Base-by-base conservation (phyloP, 2,797 vertebrate species). In the Thunnus albacares region DNA sequence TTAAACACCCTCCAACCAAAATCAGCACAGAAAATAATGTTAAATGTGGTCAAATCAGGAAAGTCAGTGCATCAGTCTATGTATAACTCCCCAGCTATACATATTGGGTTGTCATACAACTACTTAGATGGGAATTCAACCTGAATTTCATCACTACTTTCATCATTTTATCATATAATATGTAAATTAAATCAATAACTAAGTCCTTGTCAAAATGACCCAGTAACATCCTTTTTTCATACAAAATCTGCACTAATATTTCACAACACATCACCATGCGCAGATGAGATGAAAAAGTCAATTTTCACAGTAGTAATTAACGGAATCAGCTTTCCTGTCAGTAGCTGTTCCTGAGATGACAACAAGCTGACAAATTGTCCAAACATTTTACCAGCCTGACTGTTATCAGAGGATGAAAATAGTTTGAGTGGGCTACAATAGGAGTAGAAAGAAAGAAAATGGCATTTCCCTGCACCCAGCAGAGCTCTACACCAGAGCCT, bases 251-350 rank as follows among this genome's bases (percentile, higher is more conserved):
- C 17, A 13, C 7, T 52, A 38, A 68, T 22, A 53, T 41, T 52
- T 38, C 1, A 1, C 10, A 17, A 24, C 12, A 17, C 6, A 5
- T 43, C 24, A 15, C 12, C 17, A 51, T 57, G 53, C 0, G 11
- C 35, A 56, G 15, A 6, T 28, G n/a, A 35, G 18, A 18, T 33
- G 14, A 33, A 55, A 33, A 24, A 10, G 49, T 22, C 15, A 1
- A 53, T 18, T 45, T 45, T 14, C 12, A 22, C 9, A 1, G 24
- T 43, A 63, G 18, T n/a, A 69, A 52, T 20, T 22, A 43, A 38
- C 10, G 62, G n/a, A 57, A 41, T 5, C 71, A 56, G 38, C 51
- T 12, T 61, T 28, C 43, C 33, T 71, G 57, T 67, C 77, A 67
- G 72, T 71, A 26, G 18, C 24, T 7, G 66, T 49, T 57, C 66